phyloP scores from a whole-genome alignment of 1,140 invertebrate species.

The Homarus americanus region DNA sequence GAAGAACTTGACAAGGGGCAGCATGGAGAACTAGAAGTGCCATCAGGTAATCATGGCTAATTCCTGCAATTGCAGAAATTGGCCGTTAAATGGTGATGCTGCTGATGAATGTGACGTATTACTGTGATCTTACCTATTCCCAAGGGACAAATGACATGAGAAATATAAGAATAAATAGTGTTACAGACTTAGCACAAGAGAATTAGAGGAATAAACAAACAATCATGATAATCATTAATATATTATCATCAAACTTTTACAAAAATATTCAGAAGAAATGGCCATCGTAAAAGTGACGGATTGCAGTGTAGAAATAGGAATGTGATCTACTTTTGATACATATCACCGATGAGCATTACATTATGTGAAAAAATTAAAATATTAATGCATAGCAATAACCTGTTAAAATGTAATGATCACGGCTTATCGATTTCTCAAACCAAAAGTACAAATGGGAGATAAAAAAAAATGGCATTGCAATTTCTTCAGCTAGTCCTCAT shows the following conservation, averaged over 20 bases:
- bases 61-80: no score
- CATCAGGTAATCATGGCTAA: no score
- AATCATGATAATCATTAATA: not conserved
- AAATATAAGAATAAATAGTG: no score
- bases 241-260: slow-evolving; percentile 31
- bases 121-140: no score
- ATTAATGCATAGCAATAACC: not conserved
- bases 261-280: slow-evolving; percentile 43
- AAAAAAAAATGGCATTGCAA: no score
- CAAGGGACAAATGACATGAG: no score
- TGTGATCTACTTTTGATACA: slow-evolving; percentile 1
- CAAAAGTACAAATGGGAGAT: no score
- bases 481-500: no score
- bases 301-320: slow-evolving; percentile 17
- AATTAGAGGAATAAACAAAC: not conserved
- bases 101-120: no score
- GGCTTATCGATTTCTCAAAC: not conserved
- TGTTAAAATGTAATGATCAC: not conserved
- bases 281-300: slow-evolving; percentile 21
- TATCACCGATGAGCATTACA: not conserved
- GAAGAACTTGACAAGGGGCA: no score
- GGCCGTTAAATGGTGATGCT: no score
- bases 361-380: not conserved
- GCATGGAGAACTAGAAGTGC: no score
- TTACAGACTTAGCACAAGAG: not conserved